Conservation (phyloP, 2,797 vertebrate genomes). For the Channallabes apus region DNA sequence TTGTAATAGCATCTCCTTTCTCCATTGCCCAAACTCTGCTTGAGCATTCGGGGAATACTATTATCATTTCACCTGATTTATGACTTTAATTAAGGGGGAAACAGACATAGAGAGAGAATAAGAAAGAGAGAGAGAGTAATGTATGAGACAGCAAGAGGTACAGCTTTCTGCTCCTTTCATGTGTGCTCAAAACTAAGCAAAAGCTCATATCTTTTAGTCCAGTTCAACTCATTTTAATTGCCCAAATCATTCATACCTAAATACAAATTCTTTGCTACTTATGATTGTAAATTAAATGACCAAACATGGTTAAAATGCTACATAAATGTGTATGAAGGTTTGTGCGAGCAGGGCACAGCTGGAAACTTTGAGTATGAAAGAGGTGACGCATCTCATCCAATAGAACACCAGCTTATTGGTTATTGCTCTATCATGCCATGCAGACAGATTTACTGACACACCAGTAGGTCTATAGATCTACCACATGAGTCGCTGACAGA, state of each 20-base stretch:
- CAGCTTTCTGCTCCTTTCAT: conserved; percentile 11
- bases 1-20: conserved; percentile 43
- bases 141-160: conserved; percentile 28
- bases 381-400: conserved; percentile 8
- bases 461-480: conserved; percentile 45
- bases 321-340: conserved; percentile 3
- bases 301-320: not conserved
- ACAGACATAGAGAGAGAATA: conserved; percentile 33
- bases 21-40: conserved; percentile 8
- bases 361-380: conserved; percentile 32
- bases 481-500: conserved; percentile 36
- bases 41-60: conserved; percentile 47
- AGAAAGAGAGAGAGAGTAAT: not conserved
- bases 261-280: not conserved
- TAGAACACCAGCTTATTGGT: conserved; percentile 15
- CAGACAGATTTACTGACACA: conserved; percentile 42
- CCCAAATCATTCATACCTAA: not conserved
- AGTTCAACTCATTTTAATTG: not conserved
- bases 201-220: not conserved
- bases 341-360: conserved; percentile 32
- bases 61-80: conserved; percentile 55
- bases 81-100: conserved; percentile 51
- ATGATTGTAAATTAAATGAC: not conserved
- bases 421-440: conserved; percentile 41
- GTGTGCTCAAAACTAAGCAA: not conserved